These are phyloP conservation scores for Amiota communis DNA, from an alignment of 2,888 invertebrate genomes.

Conservation along the genomic window DNA sequence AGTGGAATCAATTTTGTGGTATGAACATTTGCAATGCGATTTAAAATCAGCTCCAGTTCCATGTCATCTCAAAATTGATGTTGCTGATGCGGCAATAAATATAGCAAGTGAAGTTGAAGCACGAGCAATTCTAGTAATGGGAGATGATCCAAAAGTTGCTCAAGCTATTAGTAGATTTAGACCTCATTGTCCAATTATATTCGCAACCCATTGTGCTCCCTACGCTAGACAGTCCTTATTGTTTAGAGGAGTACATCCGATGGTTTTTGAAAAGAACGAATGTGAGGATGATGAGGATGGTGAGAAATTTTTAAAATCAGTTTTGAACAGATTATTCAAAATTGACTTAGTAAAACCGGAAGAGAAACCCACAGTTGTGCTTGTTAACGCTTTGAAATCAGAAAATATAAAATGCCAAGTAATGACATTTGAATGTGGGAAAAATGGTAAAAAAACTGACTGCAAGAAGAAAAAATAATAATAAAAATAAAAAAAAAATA, in stretches of 20 bases:
- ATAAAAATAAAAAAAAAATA: background rate
- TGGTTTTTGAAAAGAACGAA: slow-evolving; percentile 38
- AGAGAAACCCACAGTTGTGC: slow-evolving; percentile 38
- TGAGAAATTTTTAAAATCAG: slow-evolving; percentile 35
- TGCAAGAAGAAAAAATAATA: slow-evolving; percentile 22
- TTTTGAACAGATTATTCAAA: slow-evolving; percentile 39
- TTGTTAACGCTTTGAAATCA: slow-evolving; percentile 48
- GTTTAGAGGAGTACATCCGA: slow-evolving; percentile 48
- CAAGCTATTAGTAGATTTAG: slow-evolving; percentile 92
- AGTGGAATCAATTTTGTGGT: slow-evolving; percentile 96
- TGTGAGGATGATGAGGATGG: slow-evolving; percentile 43
- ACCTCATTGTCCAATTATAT: slow-evolving; percentile 93
- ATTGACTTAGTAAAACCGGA: slow-evolving; percentile 44
- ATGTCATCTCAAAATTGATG: background rate
- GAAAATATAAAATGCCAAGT: slow-evolving; percentile 47
- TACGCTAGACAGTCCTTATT: slow-evolving; percentile 82
- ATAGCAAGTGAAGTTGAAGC: slow-evolving; percentile 91
- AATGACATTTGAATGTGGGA: slow-evolving; percentile 31
- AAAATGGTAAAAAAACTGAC: background rate
- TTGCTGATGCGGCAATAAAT: slow-evolving; percentile 90
- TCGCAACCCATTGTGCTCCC: slow-evolving; percentile 86
- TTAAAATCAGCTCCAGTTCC: slow-evolving; percentile 73
- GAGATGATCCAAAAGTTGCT: slow-evolving; percentile 76
- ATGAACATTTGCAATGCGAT: slow-evolving; percentile 89
- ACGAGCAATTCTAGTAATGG: slow-evolving; percentile 87